Percentiles rank a stretch among this genome's conserved stretches.
These are phyloP conservation scores for Tokudaia muenninki DNA, from an alignment of 2,797 vertebrate species.

Conservation along the genomic window DNA sequence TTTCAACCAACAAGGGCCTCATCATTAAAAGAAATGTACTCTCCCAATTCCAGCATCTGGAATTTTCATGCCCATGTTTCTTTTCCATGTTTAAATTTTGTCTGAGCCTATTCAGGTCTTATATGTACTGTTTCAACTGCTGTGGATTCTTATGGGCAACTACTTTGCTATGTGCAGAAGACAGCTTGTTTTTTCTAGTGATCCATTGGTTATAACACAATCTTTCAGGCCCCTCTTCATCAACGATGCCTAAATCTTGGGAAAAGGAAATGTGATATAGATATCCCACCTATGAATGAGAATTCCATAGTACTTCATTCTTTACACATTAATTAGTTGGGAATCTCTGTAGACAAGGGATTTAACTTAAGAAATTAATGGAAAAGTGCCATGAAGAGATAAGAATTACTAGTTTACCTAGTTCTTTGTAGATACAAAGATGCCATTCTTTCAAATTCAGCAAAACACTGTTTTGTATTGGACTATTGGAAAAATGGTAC, in stretches of 20 bases:
- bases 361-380: not conserved
- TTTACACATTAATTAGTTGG: not conserved
- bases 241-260: not conserved
- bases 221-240: not conserved
- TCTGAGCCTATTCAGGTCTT: not conserved
- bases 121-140: not conserved
- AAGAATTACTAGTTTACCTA: not conserved
- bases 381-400: not conserved
- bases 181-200: not conserved
- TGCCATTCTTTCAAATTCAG: not conserved
- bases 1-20: not conserved
- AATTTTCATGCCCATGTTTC: not conserved
- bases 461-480: not conserved
- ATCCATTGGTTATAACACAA: not conserved
- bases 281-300: not conserved
- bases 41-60: too few species aligned
- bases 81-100: not conserved
- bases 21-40: not conserved
- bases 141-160: not conserved
- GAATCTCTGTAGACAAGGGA: not conserved
- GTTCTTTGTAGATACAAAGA: not conserved
- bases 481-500: not conserved
- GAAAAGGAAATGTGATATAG: not conserved
- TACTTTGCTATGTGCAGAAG: not conserved
- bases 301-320: not conserved